phyloP scores from a whole-genome alignment of 2,888 invertebrate genomes.

The Augiades crinisus region DNA sequence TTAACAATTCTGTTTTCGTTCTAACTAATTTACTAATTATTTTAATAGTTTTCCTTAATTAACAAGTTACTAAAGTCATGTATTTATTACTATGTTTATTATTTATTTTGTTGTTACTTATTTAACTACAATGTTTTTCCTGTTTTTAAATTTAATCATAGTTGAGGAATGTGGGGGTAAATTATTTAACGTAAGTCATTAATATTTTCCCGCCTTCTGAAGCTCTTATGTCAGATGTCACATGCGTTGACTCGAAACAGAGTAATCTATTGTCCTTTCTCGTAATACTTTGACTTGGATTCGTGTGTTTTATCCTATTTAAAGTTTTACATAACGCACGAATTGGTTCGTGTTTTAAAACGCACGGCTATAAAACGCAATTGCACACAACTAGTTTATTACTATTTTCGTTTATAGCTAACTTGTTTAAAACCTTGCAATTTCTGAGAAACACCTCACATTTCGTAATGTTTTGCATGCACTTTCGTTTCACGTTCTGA shows the following conservation, averaged over 20 bases:
- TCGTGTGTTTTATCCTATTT: slow-evolving; percentile 7
- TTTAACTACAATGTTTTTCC: too few relatives aligned
- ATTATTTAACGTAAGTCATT: background rate
- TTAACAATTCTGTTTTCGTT: too few relatives aligned
- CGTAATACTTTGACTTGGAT: slow-evolving; percentile 2
- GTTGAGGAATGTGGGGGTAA: background rate
- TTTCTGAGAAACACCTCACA: background rate
- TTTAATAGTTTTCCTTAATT: too few relatives aligned
- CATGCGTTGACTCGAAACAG: background rate
- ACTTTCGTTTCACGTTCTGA: slow-evolving; percentile 43
- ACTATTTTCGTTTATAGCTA: background rate
- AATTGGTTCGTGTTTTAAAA: slow-evolving; percentile 33
- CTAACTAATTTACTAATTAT: too few relatives aligned
- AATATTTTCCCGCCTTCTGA: background rate
- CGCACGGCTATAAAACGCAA: slow-evolving; percentile 22
- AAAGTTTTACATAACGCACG: too few relatives aligned
- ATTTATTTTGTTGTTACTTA: too few relatives aligned
- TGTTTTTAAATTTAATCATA: too few relatives aligned
- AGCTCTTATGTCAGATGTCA: background rate
- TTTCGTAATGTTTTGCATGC: slow-evolving; percentile 21
- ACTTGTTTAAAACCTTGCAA: background rate
- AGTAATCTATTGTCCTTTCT: background rate
- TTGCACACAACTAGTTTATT: background rate
- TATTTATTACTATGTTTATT: too few relatives aligned
- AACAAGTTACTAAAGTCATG: too few relatives aligned